Evolutionary conservation across 2,113 vertebrate species (phyloP), one percentile per base, ranked within the genome.

Genomic region (Ursus arctos): DNA sequence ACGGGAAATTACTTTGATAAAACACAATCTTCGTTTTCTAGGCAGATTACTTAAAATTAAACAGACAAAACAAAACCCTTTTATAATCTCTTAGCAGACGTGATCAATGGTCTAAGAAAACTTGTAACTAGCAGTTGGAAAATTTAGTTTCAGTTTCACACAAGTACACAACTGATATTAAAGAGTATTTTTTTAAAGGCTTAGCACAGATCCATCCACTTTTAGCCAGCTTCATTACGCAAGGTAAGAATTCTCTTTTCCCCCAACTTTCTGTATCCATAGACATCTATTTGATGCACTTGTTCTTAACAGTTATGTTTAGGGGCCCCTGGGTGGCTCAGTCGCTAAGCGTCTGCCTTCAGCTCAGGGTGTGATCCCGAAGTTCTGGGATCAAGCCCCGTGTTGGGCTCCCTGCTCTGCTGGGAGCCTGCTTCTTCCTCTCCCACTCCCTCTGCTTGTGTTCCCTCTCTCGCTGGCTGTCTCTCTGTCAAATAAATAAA

Each of bases 221-320:
- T 80, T 88, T 81, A 80, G 63, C 3, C 24, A 88, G 13, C 33
- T 81, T 88, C n/a, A 49, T 94, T 88, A 61, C 4, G 36, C 40
- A 71, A 33, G 47, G 28, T n/a, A 55, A 79, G 26, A 72, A 49
- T 88, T 76, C 28, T 47, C 0, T 59, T 31, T 49, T 6, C 69
- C 3, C 7, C 12, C 8, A 88, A 61, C 12, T 88, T 67, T 88
- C 33, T 72, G 8, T 51, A 81, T 59, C 63, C 55, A 36, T 88
- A 51, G 81, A 59, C 40, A 61, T 81, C 31, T 61, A 24, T 31
- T 88, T 57, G 59, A 88, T 61, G 81, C 33, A 26, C 76, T 94
- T 81, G 33, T 71, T 94, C 31, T 88, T 81, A 88, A 51, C 93
- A 88, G 71, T 61, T 71, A 81, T 24, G 53, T 72, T 80, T 81